Evolutionary conservation across 2,797 vertebrate genomes (phyloP), one percentile per base, ranked within the genome.

Genomic region (Myotis pilosus): DNA sequence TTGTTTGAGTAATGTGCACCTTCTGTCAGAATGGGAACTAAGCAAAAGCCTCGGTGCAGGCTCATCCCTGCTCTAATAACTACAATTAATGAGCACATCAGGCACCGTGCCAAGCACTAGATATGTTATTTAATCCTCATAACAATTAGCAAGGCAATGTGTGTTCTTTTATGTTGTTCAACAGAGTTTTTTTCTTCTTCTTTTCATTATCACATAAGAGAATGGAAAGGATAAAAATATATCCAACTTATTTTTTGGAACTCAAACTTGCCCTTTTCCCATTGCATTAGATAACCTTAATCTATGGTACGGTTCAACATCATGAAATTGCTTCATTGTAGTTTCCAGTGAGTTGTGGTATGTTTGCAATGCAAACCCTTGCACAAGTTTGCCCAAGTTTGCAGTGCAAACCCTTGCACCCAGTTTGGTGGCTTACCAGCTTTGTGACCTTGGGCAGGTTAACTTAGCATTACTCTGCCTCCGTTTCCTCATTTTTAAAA

Each of bases 401-500:
- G 11, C 23, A 38, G 38, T 55, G 28, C 9, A 95, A 33, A 66
- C n/a, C 9, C 8, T 74, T 20, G 11, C 11, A 69, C 2, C 23
- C 36, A 94, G 20, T 7, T 87, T 64, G 47, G 49, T 64, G 25
- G 22, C 66, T 95, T 72, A 75, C 22, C 55, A 36, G 19, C n/a
- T 94, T 0, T 28, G 23, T 92, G 55, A 57, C 55, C 36, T 76
- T 81, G 36, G 3, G 33, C 38, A 79, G 78, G 2, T 86, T 41
- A 76, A 71, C 13, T 88, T 86, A 66, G 91, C 20, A 66, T 71
- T 64, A 38, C 19, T 69, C 7, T 62, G 11, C 2, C 8, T 38
- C 28, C 64, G 16, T 68, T 75, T 78, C n/a, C n/a, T 96, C 41
- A 60, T 78, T 89, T 88, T 33, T 36, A 49, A 92, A 85, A 51